phyloP scores from a whole-genome alignment of 30 jellyfish, hydroid and myxozoan genomes.

The Aurelia aurita region DNA sequence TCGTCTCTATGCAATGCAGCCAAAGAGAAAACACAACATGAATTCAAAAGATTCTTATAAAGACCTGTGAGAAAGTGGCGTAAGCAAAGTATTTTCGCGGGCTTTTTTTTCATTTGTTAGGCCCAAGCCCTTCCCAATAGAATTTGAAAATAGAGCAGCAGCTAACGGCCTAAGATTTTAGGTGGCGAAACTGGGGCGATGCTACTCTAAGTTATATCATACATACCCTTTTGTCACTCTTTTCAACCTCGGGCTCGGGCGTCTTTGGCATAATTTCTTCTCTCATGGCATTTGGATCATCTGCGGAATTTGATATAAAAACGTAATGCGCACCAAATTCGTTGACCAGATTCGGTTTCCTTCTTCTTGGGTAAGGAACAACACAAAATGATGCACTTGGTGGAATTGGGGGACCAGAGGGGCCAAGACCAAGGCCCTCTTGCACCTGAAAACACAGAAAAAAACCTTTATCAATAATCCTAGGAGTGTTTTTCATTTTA shows the following conservation, averaged over 20 bases:
- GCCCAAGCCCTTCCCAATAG: too few species aligned
- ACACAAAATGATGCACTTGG: constrained; percentile 90
- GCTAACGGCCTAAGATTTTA: too few species aligned
- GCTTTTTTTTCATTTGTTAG: too few species aligned
- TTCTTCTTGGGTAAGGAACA: constrained; percentile 81
- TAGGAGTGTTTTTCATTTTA: neutral
- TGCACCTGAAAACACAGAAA: constrained; percentile 62
- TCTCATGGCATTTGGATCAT: constrained; percentile 71
- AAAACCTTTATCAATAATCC: neutral
- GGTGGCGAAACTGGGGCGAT: too few species aligned
- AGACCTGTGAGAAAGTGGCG: too few species aligned
- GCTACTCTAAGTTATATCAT: too few species aligned
- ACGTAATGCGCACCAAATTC: constrained; percentile 77
- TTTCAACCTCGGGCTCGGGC: constrained; percentile 72
- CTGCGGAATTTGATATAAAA: constrained; percentile 70
- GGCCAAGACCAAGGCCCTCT: constrained; percentile 94
- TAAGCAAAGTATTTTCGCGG: too few species aligned
- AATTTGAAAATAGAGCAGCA: too few species aligned
- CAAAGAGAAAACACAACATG: too few species aligned
- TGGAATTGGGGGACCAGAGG: constrained; percentile 95
- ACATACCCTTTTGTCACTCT: constrained; percentile 72
- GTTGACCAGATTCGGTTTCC: constrained; percentile 72
- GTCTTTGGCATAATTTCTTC: constrained; percentile 56
- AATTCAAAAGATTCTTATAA: too few species aligned
- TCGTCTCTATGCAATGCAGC: too few species aligned